Percentiles rank a stretch among this genome's conserved stretches.
Evolutionary conservation across 2,888 invertebrate species (phyloP).

Genomic region (Ametastegia equiseti): DNA sequence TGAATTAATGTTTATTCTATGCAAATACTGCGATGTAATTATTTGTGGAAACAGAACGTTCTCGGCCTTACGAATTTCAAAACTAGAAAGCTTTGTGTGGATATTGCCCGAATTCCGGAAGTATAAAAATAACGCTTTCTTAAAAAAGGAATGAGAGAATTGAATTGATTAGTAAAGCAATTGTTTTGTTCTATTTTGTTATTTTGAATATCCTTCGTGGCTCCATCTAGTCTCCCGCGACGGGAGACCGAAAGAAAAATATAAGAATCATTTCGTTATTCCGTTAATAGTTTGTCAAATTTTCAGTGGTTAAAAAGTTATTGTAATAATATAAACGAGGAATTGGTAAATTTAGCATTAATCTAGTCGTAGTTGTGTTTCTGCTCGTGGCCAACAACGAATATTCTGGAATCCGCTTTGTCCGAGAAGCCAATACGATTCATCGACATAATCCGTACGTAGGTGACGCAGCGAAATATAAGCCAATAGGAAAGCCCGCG

Average conservation of each 20-base stretch:
- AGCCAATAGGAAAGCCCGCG: slow-evolving; percentile 56
- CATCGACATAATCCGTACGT: slow-evolving; percentile 11
- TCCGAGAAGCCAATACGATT: slow-evolving; percentile 56
- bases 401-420: slow-evolving; percentile 54
- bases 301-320: neutral
- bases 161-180: neutral
- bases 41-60: neutral
- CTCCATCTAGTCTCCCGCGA: slow-evolving; percentile 51
- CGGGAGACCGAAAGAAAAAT: slow-evolving; percentile 12
- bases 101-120: neutral
- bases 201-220: slow-evolving; percentile 44
- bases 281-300: slow-evolving; percentile 5
- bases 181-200: neutral
- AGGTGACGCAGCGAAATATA: slow-evolving; percentile 53
- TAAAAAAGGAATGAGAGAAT: neutral
- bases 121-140: neutral
- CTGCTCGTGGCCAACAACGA: neutral
- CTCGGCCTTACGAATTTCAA: neutral
- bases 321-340: neutral
- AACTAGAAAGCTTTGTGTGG: neutral
- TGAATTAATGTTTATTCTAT: neutral
- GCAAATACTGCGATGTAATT: neutral
- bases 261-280: slow-evolving; percentile 1
- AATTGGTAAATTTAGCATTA: neutral
- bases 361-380: slow-evolving; percentile 15